A percentile compares a stretch with the other conserved stretches of the same genome.
These are phyloP conservation scores for Mesochorus sp. DNA, from an alignment of 2,888 invertebrate genomes.

Conservation along the genomic window DNA sequence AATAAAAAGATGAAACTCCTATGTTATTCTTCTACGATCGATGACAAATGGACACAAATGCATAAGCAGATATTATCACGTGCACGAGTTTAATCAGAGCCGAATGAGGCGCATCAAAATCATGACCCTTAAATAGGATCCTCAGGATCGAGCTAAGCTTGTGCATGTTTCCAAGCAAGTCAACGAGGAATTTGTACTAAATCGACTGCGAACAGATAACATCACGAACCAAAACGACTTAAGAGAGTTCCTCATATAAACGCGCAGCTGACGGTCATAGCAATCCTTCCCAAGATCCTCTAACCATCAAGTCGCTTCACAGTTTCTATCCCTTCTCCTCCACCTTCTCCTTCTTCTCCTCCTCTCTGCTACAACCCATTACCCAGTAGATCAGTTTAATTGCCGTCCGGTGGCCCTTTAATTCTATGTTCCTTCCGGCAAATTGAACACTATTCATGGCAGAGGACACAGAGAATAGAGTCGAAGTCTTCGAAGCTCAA, in stretches of 20 bases:
- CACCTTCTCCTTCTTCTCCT: background rate
- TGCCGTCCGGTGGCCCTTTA: slow-evolving; percentile 42
- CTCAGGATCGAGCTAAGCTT: background rate
- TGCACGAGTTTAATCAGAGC: background rate
- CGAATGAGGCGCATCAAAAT: background rate
- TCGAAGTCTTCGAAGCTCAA: background rate
- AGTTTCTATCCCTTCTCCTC: slow-evolving; percentile 13
- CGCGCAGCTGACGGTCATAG: slow-evolving; percentile 24
- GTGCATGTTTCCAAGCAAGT: background rate
- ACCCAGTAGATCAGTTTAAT: slow-evolving; percentile 62
- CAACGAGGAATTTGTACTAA: slow-evolving; percentile 32
- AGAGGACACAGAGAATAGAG: background rate
- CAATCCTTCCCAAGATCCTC: background rate
- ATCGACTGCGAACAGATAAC: slow-evolving; percentile 3
- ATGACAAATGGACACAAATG: too few relatives aligned
- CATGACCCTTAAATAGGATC: background rate
- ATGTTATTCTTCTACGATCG: too few relatives aligned
- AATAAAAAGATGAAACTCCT: too few relatives aligned
- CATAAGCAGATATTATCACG: background rate
- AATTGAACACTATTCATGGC: slow-evolving; percentile 24
- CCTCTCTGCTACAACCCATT: slow-evolving; percentile 64
- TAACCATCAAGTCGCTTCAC: slow-evolving; percentile 26
- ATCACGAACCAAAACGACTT: slow-evolving; percentile 27
- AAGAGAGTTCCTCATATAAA: slow-evolving; percentile 18
- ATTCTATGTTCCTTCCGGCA: slow-evolving; percentile 53